Percentiles rank a stretch among this genome's conserved stretches.
Conservation (phyloP, 2,888 invertebrate species). For the Azorinus chamasolen region DNA sequence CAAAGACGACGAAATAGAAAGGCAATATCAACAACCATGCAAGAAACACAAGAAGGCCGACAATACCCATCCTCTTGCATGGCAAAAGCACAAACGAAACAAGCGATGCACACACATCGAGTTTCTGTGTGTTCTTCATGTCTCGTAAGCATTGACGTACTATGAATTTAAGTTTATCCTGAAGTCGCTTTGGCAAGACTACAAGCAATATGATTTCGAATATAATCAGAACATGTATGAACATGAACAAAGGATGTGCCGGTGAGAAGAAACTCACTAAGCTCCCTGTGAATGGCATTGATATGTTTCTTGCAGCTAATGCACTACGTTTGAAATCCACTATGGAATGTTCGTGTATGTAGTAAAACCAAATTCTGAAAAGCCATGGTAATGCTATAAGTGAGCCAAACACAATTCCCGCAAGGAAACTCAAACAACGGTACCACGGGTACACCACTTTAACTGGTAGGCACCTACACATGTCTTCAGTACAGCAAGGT, state of each 20-base stretch:
- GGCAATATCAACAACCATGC: conserved; percentile 23
- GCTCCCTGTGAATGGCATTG: conserved; percentile 29
- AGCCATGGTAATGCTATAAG: conserved; percentile 40
- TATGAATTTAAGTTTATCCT: conserved; percentile 35
- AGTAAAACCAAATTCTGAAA: conserved; percentile 48
- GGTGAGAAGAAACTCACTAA: conserved; percentile 42
- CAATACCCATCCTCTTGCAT: conserved; percentile 20
- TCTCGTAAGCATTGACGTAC: conserved; percentile 38
- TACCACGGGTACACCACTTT: conserved; percentile 27
- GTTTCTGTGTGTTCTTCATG: conserved; percentile 15
- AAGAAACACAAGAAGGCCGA: conserved; percentile 38
- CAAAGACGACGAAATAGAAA: conserved; percentile 7
- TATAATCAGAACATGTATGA: conserved; percentile 25
- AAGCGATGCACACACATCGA: conserved; percentile 27
- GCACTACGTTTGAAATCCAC: conserved; percentile 7
- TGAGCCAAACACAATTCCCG: conserved; percentile 7
- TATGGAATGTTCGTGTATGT: conserved; percentile 25
- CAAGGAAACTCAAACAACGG: conserved; percentile 14
- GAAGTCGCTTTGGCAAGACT: conserved; percentile 14
- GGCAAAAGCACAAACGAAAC: conserved; percentile 18
- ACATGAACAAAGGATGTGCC: conserved; percentile 23
- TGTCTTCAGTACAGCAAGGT: conserved; percentile 38
- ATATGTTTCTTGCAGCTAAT: conserved; percentile 12
- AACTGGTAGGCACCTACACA: conserved; percentile 9
- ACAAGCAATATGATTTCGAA: conserved; percentile 27